Conservation (phyloP, 2,797 vertebrate species). For the Apogon talboti region DNA sequence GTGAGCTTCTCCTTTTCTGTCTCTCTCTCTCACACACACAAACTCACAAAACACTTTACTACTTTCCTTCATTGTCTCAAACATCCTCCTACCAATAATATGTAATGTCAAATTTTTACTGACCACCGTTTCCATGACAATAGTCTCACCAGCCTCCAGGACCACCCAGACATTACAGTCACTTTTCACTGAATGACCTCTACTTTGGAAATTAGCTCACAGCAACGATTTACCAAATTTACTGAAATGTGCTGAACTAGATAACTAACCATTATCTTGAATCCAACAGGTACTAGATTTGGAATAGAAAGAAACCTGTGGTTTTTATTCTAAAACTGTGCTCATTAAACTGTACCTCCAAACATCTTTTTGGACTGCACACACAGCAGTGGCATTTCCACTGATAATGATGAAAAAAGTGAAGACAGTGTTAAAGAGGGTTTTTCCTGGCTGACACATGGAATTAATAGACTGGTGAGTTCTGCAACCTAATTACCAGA, state of each 20-base stretch:
- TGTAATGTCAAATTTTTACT: constrained; percentile 25
- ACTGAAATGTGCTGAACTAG: too few relatives aligned
- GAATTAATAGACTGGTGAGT: too few relatives aligned
- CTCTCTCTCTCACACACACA: constrained; percentile 10
- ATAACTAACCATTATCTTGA: not conserved
- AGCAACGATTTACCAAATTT: not conserved
- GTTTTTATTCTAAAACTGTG: too few relatives aligned
- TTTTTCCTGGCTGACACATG: too few relatives aligned
- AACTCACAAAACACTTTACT: constrained; percentile 30
- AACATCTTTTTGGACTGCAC: too few relatives aligned
- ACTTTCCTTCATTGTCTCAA: constrained; percentile 23
- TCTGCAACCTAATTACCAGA: too few relatives aligned
- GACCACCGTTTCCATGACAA: constrained; percentile 35
- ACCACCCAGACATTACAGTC: constrained; percentile 62
- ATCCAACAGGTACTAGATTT: not conserved
- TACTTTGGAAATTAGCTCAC: not conserved
- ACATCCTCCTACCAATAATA: constrained; percentile 24
- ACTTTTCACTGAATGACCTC: not conserved
- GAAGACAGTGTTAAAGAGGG: too few relatives aligned
- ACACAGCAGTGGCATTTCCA: too few relatives aligned
- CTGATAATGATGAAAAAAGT: too few relatives aligned
- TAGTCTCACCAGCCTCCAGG: constrained; percentile 24
- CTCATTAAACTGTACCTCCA: too few relatives aligned
- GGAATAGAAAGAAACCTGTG: too few relatives aligned
- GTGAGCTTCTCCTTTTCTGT: not conserved